Base-by-base conservation (phyloP, 2,113 vertebrate genomes). In the Malurus elegans region DNA sequence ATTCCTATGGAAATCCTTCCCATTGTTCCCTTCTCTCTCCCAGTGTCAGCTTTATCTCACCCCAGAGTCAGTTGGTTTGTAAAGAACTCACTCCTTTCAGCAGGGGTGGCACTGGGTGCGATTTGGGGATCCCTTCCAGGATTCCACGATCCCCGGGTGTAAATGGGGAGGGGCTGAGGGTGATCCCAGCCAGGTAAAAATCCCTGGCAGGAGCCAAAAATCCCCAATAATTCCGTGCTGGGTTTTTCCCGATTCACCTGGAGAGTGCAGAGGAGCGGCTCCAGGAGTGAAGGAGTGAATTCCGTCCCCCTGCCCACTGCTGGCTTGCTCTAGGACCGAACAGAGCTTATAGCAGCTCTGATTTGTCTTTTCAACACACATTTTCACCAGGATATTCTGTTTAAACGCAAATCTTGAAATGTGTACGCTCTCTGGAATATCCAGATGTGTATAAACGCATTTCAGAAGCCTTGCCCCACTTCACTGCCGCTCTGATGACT, bases 381-480 rank as follows among this genome's bases (percentile, higher is more conserved):
- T 69, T 79, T 75, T 60, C 56, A 29, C 4, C 20, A 38, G 28
- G 38, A 47, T 2, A 3, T 2, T 14, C 18, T 18, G 73, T 26
- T 31, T 18, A 56, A 72, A 64, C 12, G 26, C 0, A 2, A 10
- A 44, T 16, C 28, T 9, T 20, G 67, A 38, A 8, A 4, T 2
- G 2, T 12, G 12, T 18, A 5, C 7, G 0, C 4, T 19, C 14
- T 19, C 64, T 20, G 51, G 17, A 47, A 14, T 3, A 20, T 4
- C 1, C 4, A 31, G 38, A 8, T 14, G 51, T 6, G 0, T 4
- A 2, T 0, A 8, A 40, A 20, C 0, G 2, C 28, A 23, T 3
- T 38, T 38, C 38, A 31, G 50, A 19, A 57, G 20, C 42, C 56
- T 38, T 47, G 20, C 28, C 61, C 40, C 48, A 1, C 28, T 44